These are phyloP conservation scores for Brenthis hecate DNA, from an alignment of 2,888 invertebrate species.

Conservation along the genomic window DNA sequence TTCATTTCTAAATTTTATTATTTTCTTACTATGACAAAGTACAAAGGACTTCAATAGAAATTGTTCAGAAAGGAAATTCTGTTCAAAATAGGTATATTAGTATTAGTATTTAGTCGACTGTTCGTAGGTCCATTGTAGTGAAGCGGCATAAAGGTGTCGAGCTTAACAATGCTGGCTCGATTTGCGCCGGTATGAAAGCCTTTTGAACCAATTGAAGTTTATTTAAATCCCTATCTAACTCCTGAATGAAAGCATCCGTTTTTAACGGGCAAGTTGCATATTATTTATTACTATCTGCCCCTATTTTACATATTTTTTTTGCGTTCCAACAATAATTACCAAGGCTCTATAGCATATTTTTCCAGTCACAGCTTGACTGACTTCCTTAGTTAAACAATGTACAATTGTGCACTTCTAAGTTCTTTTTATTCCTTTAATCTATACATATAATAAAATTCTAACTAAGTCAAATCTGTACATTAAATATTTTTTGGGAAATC, in stretches of 20 bases:
- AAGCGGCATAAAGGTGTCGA: constrained; percentile 29
- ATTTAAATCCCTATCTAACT: constrained; percentile 30
- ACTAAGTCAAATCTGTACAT: too few relatives aligned
- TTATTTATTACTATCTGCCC: neutral
- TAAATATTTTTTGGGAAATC: too few relatives aligned
- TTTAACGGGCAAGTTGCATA: neutral
- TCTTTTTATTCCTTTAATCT: neutral
- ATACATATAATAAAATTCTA: too few relatives aligned
- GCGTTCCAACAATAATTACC: too few relatives aligned
- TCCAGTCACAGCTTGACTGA: too few relatives aligned
- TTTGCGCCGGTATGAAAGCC: constrained; percentile 31
- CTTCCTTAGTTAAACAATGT: too few relatives aligned
- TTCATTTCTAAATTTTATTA: neutral
- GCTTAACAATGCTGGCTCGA: constrained; percentile 36
- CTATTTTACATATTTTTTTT: neutral
- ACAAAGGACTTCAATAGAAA: constrained; percentile 17
- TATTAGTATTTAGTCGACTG: constrained; percentile 23
- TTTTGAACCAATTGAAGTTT: constrained; percentile 37
- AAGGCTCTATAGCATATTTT: too few relatives aligned
- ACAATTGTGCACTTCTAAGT: too few relatives aligned
- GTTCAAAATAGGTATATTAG: constrained; percentile 26
- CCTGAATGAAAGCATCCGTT: neutral
- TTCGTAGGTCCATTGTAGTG: constrained; percentile 25
- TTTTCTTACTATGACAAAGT: neutral
- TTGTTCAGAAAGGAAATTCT: constrained; percentile 20